Conservation (phyloP, 2,797 vertebrate genomes). For the Poeciliopsis infans region DNA sequence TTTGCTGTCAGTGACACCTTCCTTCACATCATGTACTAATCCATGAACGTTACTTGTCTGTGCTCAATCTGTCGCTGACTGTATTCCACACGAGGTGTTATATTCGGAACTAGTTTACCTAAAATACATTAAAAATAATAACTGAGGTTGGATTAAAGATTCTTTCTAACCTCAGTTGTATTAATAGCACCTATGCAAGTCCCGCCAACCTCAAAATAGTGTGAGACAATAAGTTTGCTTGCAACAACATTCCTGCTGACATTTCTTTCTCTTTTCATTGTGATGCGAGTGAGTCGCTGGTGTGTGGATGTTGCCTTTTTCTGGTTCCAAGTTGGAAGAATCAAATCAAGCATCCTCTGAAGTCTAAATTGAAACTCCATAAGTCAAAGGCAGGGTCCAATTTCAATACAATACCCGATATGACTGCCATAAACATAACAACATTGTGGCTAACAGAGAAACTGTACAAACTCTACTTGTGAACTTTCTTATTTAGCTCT, state of each 20-base stretch:
- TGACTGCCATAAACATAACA: not conserved
- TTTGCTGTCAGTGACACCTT: not conserved
- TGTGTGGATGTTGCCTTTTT: not conserved
- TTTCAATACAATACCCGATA: not conserved
- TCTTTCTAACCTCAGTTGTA: conserved; percentile 25
- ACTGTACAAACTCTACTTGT: not conserved
- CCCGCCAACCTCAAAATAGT: conserved; percentile 58
- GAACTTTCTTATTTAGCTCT: not conserved
- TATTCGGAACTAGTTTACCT: conserved; percentile 22
- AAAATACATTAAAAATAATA: conserved; percentile 5
- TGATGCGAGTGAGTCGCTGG: not conserved
- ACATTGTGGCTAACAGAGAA: not conserved
- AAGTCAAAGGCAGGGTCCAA: not conserved
- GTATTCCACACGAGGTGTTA: conserved; percentile 44
- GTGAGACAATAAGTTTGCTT: conserved; percentile 34
- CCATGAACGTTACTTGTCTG: conserved; percentile 9
- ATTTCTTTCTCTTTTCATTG: not conserved
- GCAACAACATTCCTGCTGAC: conserved; percentile 22
- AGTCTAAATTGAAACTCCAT: not conserved
- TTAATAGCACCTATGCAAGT: conserved; percentile 67
- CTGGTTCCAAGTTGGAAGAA: not conserved
- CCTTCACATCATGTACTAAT: not conserved
- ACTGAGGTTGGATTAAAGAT: not conserved
- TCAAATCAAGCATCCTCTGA: not conserved
- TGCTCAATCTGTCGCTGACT: conserved; percentile 19